A percentile compares a stretch with the other conserved stretches of the same genome.
Evolutionary conservation across 2,113 vertebrate genomes (phyloP).

Genomic region (Indri indri): DNA sequence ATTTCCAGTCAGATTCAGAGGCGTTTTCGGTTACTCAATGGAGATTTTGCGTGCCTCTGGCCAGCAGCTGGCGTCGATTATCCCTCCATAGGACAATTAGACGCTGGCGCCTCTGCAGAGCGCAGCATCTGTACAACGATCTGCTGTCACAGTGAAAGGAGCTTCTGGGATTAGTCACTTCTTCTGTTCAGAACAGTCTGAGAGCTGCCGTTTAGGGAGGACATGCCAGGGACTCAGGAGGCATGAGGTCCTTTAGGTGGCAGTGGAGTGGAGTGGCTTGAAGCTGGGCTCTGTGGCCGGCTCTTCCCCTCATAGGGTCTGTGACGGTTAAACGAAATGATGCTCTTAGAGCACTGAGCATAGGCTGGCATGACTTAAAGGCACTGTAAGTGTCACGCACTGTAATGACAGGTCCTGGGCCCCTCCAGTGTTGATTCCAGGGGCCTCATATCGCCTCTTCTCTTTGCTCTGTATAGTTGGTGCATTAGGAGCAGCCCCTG

Average conservation of each 20-base stretch:
- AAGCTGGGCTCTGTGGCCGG: neutral
- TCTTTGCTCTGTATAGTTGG: neutral
- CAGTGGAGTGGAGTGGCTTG: neutral
- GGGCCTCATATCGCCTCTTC: neutral
- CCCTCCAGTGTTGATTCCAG: neutral
- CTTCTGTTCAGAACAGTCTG: constrained; percentile 7
- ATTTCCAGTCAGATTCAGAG: neutral
- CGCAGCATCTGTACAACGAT: neutral
- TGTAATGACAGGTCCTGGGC: neutral
- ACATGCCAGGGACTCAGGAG: neutral
- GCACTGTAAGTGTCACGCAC: neutral
- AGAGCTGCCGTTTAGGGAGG: neutral
- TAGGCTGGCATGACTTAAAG: neutral
- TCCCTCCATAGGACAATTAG: neutral
- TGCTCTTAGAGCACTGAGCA: neutral
- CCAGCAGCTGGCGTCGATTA: constrained; percentile 44
- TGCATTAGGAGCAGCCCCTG: neutral
- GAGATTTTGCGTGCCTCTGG: neutral
- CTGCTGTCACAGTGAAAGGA: neutral
- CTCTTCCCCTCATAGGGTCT: neutral
- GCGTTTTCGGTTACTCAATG: neutral
- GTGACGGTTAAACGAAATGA: neutral
- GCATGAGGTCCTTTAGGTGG: neutral
- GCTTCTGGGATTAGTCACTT: constrained; percentile 51
- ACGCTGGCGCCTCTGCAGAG: neutral